Evolutionary conservation across 2,888 invertebrate genomes (phyloP).

Genomic region (Sympetrum striolatum): DNA sequence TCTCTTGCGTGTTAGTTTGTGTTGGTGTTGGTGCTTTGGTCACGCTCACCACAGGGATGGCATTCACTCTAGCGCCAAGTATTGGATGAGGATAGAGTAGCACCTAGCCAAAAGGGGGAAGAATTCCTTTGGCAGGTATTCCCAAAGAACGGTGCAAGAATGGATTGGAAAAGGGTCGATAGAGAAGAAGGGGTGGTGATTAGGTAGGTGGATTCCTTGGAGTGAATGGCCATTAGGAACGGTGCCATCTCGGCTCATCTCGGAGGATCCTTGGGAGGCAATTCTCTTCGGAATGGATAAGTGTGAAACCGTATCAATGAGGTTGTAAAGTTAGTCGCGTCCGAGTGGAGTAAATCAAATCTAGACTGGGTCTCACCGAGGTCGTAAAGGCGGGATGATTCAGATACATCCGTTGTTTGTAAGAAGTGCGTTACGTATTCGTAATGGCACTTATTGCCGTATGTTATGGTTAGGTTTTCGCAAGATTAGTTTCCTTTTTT

Average conservation of each 20-base stretch:
- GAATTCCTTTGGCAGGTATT: not conserved
- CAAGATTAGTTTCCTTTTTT: too few relatives aligned
- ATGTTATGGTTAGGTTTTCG: too few relatives aligned
- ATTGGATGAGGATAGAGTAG: not conserved
- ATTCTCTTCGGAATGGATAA: not conserved
- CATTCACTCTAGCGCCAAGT: not conserved
- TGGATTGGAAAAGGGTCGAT: not conserved
- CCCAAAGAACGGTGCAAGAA: not conserved
- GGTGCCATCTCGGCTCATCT: not conserved
- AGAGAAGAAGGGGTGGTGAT: not conserved
- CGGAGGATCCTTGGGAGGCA: not conserved
- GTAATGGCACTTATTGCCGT: too few relatives aligned
- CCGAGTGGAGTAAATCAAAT: not conserved
- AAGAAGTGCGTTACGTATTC: too few relatives aligned
- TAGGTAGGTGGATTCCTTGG: not conserved
- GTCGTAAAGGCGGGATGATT: not conserved
- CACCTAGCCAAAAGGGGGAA: not conserved
- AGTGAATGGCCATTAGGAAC: not conserved
- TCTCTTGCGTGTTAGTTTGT: too few relatives aligned
- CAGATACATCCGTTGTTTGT: too few relatives aligned
- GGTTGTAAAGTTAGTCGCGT: not conserved
- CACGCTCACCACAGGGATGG: too few relatives aligned
- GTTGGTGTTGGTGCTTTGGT: too few relatives aligned
- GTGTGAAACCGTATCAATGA: not conserved
- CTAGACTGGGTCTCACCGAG: not conserved